Evolutionary conservation across 2,113 vertebrate species (phyloP).

Genomic region (Urocitellus parryii): DNA sequence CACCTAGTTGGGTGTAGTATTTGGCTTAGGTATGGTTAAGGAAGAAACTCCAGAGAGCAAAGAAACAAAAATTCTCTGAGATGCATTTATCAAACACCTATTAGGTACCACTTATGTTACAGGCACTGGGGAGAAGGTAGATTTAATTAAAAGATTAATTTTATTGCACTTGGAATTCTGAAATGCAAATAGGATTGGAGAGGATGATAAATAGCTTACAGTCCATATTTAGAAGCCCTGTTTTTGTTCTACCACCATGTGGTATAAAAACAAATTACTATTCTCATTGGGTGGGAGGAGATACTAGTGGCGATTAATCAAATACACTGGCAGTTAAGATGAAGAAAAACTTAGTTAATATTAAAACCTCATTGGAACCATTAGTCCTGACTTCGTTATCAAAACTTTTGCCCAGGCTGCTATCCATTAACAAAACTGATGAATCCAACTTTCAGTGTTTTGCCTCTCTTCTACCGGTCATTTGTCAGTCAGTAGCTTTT

Average conservation of each 20-base stretch:
- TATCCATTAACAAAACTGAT: conserved; percentile 69
- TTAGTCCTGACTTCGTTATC: conserved; percentile 71
- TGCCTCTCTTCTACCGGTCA: conserved; percentile 14
- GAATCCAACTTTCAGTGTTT: conserved; percentile 12
- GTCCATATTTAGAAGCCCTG: not conserved
- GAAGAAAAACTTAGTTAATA: conserved; percentile 65
- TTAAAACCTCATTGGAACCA: conserved; percentile 63
- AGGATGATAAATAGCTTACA: conserved; percentile 34
- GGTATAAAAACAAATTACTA: conserved; percentile 51
- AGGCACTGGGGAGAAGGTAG: not conserved
- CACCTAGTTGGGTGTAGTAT: not conserved
- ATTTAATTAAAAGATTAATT: not conserved
- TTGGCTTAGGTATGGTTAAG: not conserved
- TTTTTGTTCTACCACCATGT: conserved; percentile 38
- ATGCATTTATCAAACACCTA: not conserved
- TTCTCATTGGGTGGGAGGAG: conserved; percentile 53
- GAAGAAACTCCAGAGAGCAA: not conserved
- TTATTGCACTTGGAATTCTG: not conserved
- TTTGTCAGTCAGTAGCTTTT: conserved; percentile 52
- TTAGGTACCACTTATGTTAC: not conserved
- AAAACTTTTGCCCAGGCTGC: conserved; percentile 69
- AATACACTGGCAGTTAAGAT: conserved; percentile 58
- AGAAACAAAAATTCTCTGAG: not conserved
- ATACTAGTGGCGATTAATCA: conserved; percentile 64
- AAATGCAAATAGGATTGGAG: conserved; percentile 36